Evolutionary conservation across 1,140 invertebrate species (phyloP), one percentile per base, ranked within the genome.

Genomic region (Hylaeus volcanicus): DNA sequence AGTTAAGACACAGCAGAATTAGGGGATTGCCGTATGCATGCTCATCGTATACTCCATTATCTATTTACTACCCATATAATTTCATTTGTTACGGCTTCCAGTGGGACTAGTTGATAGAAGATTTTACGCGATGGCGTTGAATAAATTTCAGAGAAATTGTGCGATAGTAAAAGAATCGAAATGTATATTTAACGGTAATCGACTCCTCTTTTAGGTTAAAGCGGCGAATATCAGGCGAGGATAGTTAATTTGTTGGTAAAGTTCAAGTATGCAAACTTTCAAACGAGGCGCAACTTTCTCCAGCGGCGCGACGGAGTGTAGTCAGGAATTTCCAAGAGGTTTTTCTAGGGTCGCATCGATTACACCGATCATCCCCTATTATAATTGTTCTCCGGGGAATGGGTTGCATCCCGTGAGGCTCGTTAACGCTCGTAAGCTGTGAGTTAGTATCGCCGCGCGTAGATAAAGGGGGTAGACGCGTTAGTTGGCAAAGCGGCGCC

Each of bases 381-480:
- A 76, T 70, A 80, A 74, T 85, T 81, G 73, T 78, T 41, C 78
- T 72, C 65, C 68, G 68, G 72, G 75, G 74, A 71, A 75, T 79
- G 70, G 77, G 76, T 69, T 56, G 73, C 73, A 74, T 51, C 82
- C 74, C 82, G 69, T 65, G 83, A 68, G 77, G 56, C 72, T 82
- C 78, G 63, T 83, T 81, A 86, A 66, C 66, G 72, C 55, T 71
- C 43, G 74, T 86, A 87, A 88, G 81, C 88, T 69, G 87, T 88
- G 86, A 87, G 86, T 89, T 87, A 87, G 78, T 91, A 90, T 88
- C 86, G 64, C 78, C 72, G 78, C 64, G 76, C 56, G 70, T 69
- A 86, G 89, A 90, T 90, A 90, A 89, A 88, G 88, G 86, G 86
- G 26, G 70, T 51, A 86, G 69, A 78, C 55, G 77, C 72, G 83